A percentile compares a stretch with the other conserved stretches of the same genome.
Conservation (phyloP, 1,140 invertebrate genomes). For the Drosophila punjabiensis region DNA sequence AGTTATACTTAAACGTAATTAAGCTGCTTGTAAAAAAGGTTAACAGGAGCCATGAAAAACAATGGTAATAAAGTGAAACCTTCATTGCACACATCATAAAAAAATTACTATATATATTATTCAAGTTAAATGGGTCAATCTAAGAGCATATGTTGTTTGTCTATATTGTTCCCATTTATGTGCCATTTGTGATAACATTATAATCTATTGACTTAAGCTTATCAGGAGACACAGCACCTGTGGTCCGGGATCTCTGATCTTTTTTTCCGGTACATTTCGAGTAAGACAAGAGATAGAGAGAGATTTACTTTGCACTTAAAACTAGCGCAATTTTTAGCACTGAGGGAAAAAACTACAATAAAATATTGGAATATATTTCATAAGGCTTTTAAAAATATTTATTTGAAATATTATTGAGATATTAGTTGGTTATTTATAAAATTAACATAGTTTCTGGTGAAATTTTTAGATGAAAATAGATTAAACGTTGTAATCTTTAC, state of each 20-base stretch:
- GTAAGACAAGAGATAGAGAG: conserved; percentile 15
- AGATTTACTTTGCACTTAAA: background rate
- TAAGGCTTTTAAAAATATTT: background rate
- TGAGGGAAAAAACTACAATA: background rate
- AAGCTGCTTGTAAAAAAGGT: conserved; percentile 14
- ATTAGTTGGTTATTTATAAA: background rate
- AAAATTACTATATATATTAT: too few relatives aligned
- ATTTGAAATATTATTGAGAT: background rate
- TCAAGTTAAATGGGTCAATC: conserved; percentile 16
- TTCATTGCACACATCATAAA: conserved; percentile 22
- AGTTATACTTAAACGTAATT: background rate
- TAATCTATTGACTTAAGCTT: conserved; percentile 19
- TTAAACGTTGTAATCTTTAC: background rate
- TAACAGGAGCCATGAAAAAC: conserved; percentile 16
- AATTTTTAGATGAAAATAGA: background rate
- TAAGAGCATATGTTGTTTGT: background rate
- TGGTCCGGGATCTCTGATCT: conserved; percentile 7
- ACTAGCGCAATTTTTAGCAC: background rate
- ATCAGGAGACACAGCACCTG: conserved; percentile 23
- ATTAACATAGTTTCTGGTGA: background rate
- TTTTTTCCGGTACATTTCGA: conserved; percentile 16
- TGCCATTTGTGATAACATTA: conserved; percentile 9
- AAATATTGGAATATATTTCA: background rate
- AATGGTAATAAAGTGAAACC: background rate
- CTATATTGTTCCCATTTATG: background rate